A percentile compares a stretch with the other conserved stretches of the same genome.
These are phyloP conservation scores for Drosophila novamexicana DNA, from an alignment of 1,140 invertebrate genomes.

Conservation along the genomic window DNA sequence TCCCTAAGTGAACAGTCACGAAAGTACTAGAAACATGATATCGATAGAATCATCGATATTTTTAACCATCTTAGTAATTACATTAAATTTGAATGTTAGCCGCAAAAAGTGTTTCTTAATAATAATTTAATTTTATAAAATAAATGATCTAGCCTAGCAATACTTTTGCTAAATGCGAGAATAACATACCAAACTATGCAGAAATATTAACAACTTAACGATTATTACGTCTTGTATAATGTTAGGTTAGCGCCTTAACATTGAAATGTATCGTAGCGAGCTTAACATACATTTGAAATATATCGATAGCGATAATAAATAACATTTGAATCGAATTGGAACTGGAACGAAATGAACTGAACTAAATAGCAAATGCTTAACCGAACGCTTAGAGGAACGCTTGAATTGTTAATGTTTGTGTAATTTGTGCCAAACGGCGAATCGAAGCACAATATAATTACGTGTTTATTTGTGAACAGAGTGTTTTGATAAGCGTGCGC, in stretches of 20 bases:
- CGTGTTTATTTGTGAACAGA: constrained; percentile 36
- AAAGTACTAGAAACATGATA: constrained; percentile 7
- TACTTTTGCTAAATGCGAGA: background rate
- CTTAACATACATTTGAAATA: background rate
- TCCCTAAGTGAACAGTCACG: background rate
- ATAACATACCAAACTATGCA: background rate
- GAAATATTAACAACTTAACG: background rate
- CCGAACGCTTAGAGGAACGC: constrained; percentile 26
- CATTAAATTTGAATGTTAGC: background rate
- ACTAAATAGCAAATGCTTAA: constrained; percentile 9
- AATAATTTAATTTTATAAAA: background rate
- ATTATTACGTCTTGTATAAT: background rate
- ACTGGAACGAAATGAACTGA: constrained; percentile 13
- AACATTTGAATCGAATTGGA: constrained; percentile 6
- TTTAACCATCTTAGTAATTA: background rate
- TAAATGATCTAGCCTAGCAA: background rate
- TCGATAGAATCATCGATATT: constrained; percentile 4
- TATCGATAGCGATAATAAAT: constrained; percentile 15
- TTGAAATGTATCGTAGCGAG: background rate
- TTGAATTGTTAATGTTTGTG: constrained; percentile 30
- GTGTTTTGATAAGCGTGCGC: constrained; percentile 18
- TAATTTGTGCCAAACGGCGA: constrained; percentile 28
- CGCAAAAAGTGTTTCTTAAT: background rate
- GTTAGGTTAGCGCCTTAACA: background rate
- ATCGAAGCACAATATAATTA: constrained; percentile 6